Percentiles rank a stretch among this genome's conserved stretches.
Evolutionary conservation across 1,140 invertebrate genomes (phyloP).

Genomic region (Lepidurus arcticus): DNA sequence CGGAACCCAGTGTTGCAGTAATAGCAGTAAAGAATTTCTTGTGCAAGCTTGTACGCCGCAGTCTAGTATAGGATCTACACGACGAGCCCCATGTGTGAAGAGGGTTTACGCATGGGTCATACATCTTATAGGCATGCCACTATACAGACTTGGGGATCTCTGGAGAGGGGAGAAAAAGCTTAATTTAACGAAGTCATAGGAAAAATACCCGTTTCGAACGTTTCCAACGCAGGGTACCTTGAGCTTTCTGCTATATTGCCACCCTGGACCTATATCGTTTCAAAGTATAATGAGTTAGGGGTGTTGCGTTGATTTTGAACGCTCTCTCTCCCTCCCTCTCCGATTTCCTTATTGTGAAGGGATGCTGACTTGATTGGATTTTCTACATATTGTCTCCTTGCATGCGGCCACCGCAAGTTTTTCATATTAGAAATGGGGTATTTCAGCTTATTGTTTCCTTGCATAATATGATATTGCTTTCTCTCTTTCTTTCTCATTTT

Average conservation of each 20-base stretch:
- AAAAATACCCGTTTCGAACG: neutral
- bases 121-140: neutral
- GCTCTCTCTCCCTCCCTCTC: neutral
- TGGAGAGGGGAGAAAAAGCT: slow-evolving; percentile 18
- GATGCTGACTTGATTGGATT: slow-evolving; percentile 9
- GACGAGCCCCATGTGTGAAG: neutral
- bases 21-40: neutral
- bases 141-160: neutral
- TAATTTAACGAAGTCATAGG: slow-evolving; percentile 12
- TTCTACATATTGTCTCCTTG: neutral
- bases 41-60: neutral
- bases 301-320: slow-evolving; percentile 14
- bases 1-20: neutral
- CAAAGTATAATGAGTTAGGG: slow-evolving; percentile 16
- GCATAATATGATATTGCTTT: neutral
- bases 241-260: neutral
- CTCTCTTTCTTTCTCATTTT: neutral
- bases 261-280: neutral
- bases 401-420: neutral
- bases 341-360: neutral
- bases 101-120: slow-evolving; percentile 6
- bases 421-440: neutral
- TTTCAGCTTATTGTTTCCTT: neutral
- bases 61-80: neutral
- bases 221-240: neutral